phyloP scores from a whole-genome alignment of 2,888 invertebrate genomes.

The Ferdinandea cuprea region DNA sequence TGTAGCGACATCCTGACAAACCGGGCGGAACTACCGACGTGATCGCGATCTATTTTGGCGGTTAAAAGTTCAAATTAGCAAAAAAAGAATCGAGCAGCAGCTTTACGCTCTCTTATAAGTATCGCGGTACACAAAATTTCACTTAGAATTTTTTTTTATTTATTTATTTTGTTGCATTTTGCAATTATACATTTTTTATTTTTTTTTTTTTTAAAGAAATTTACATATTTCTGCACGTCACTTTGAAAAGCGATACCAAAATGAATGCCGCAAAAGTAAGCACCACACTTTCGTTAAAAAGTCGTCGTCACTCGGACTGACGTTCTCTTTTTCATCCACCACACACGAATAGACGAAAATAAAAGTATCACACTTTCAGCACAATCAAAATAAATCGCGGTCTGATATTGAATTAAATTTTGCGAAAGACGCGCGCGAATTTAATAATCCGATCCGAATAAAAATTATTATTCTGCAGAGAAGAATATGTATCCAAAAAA shows the following conservation, averaged over 20 bases:
- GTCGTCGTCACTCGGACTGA: constrained; percentile 35
- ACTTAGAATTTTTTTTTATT: neutral
- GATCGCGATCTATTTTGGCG: constrained; percentile 74
- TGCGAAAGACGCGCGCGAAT: constrained; percentile 38
- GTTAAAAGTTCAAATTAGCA: constrained; percentile 46
- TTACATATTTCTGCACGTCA: constrained; percentile 39
- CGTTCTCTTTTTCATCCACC: constrained; percentile 12
- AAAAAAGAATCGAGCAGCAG: constrained; percentile 17
- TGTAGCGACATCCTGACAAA: constrained; percentile 90
- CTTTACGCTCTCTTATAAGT: constrained; percentile 11
- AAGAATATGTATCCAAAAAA: constrained; percentile 24
- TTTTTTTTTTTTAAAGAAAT: no score
- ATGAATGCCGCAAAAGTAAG: constrained; percentile 41
- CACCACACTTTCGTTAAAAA: constrained; percentile 63
- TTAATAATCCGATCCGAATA: neutral
- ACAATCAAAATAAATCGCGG: constrained; percentile 25
- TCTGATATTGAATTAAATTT: constrained; percentile 8
- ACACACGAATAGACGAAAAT: constrained; percentile 27
- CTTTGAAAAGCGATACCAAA: constrained; percentile 24
- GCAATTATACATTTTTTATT: constrained; percentile 29
- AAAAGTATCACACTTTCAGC: constrained; percentile 17
- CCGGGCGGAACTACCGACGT: constrained; percentile 70
- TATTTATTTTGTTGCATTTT: constrained; percentile 68
- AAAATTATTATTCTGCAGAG: neutral
- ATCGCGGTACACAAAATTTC: constrained; percentile 33